phyloP scores from a whole-genome alignment of 1,140 invertebrate species.

The Nautilus pompilius region DNA sequence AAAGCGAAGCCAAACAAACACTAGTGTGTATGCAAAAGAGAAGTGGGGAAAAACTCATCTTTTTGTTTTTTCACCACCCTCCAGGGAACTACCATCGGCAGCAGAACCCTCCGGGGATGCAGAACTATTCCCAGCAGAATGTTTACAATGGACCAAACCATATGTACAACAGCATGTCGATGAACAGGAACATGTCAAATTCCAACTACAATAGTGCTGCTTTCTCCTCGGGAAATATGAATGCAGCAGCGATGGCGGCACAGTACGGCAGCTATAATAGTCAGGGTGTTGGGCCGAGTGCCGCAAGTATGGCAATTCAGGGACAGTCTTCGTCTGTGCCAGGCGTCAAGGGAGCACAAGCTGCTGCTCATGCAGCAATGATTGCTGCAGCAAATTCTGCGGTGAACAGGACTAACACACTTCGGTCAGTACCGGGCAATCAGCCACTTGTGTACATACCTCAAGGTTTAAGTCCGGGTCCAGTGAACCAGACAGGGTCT shows the following conservation, averaged over 20 bases:
- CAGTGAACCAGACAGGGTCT: slow-evolving; percentile 30
- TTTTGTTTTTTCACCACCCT: too few relatives aligned
- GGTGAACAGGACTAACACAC: slow-evolving; percentile 6
- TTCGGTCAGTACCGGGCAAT: too few relatives aligned
- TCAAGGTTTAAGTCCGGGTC: too few relatives aligned
- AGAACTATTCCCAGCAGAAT: slow-evolving; percentile 41
- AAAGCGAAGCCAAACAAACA: too few relatives aligned
- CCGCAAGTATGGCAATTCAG: slow-evolving; percentile 17
- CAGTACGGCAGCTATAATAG: slow-evolving; percentile 47
- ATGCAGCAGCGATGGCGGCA: too few relatives aligned
- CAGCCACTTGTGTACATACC: background rate
- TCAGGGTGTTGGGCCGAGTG: slow-evolving; percentile 30
- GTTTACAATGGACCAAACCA: slow-evolving; percentile 49
- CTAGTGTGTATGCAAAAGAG: too few relatives aligned
- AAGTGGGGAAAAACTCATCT: too few relatives aligned
- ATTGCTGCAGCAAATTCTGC: slow-evolving; percentile 51
- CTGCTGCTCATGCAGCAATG: slow-evolving; percentile 53
- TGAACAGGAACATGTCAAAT: slow-evolving; percentile 32
- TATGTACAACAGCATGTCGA: slow-evolving; percentile 40
- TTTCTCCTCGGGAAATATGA: slow-evolving; percentile 22
- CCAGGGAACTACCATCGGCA: slow-evolving; percentile 2
- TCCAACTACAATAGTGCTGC: slow-evolving; percentile 29
- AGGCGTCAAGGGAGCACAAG: slow-evolving; percentile 49
- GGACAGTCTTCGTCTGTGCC: slow-evolving; percentile 14
- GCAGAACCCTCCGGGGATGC: slow-evolving; percentile 29